Evolutionary conservation across 2,888 invertebrate genomes (phyloP), one percentile per base, ranked within the genome.

Genomic region (Alcis repandata): DNA sequence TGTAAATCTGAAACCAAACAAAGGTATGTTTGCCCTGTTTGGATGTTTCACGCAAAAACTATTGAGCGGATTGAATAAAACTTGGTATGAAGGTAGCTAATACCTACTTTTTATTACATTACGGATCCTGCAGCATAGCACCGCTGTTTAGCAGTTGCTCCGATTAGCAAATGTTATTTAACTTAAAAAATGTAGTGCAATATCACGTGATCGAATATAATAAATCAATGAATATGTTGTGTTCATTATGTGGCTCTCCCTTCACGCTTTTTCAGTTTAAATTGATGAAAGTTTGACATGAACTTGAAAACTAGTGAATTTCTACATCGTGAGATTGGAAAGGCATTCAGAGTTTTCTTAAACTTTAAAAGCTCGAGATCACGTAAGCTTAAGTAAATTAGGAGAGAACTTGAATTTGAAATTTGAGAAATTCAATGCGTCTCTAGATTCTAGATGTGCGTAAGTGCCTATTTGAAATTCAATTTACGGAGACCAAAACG

Each of bases 191-290:
- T 10, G 36, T 15, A 48, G 32, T 41, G 61, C n/a, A 41, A 43
- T 33, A 43, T 57, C 13, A 57, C 57, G 51, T 57, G 57, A 51
- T 63, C 41, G 7, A 33, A 36, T 13, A 10, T 36, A 36, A 43
- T 38, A 51, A 57, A 57, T 63, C 51, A 63, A 51, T 32, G 13
- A 20, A 41, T 49, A 62, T 32, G 40, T 53, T 27, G 13, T 20
- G 2, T 22, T 52, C 13, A 20, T 19, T 19, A 51, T 51, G 8
- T 13, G 7, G 20, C 13, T 1, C 4, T 11, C 0, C 13, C 46
- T n/a, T 43, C 38, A n/a, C 19, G 10, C n/a, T 43, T 43, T 56
- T 32, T 32, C 17, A 15, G 43, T 56, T 8, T 9, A 1, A 17
- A 54, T 22, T 40, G 10, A 22, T 17, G 17, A 43, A 49, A 49